These are phyloP conservation scores for Urocolius indicus DNA, from an alignment of 2,113 vertebrate species.

Conservation along the genomic window DNA sequence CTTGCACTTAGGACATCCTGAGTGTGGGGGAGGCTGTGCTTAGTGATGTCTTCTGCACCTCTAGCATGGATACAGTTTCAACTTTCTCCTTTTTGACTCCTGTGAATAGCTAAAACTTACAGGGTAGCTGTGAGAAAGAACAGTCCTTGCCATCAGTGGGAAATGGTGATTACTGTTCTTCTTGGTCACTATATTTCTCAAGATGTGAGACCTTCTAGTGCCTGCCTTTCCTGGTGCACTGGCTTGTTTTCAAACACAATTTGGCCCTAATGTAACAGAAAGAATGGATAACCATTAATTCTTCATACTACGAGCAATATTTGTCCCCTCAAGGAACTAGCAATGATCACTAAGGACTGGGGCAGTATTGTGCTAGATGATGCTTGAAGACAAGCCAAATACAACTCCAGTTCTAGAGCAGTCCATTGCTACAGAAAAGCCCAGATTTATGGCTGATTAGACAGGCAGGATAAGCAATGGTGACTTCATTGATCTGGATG, in stretches of 20 bases:
- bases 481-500: background rate
- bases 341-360: background rate
- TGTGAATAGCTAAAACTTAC: background rate
- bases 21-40: background rate
- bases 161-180: background rate
- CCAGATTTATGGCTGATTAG: background rate
- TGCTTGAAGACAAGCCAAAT: background rate
- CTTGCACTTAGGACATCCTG: background rate
- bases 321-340: background rate
- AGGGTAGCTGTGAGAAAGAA: background rate
- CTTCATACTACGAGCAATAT: background rate
- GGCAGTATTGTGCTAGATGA: background rate
- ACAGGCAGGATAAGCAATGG: accelerated
- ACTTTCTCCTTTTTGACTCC: background rate
- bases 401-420: background rate
- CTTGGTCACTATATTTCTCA: background rate
- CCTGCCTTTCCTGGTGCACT: background rate
- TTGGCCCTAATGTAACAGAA: background rate
- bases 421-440: background rate
- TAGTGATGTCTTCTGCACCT: background rate
- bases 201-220: background rate
- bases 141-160: background rate
- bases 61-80: background rate
- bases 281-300: background rate
- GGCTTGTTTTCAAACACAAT: background rate